These are phyloP conservation scores for Austrolebias charrua DNA, from an alignment of 2,797 vertebrate species.

Conservation along the genomic window DNA sequence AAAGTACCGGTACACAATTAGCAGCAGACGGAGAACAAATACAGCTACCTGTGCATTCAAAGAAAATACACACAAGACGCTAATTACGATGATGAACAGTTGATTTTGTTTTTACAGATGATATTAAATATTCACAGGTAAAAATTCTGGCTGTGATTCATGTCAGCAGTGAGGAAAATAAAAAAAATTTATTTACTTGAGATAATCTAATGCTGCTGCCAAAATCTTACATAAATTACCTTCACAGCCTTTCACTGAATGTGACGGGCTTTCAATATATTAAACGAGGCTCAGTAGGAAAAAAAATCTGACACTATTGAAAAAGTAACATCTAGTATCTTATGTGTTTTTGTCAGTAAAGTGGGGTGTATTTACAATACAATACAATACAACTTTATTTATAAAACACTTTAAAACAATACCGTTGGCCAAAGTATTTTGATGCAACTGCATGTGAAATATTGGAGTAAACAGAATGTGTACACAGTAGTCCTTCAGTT, in stretches of 20 bases:
- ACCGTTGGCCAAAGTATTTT: too few species aligned
- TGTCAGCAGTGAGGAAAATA: not conserved
- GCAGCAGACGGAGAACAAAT: not conserved
- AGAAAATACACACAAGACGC: constrained; percentile 8
- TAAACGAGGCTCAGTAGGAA: constrained; percentile 45
- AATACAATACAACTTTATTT: too few species aligned
- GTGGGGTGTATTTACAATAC: too few species aligned
- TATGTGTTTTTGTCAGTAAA: constrained; percentile 26
- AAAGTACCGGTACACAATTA: constrained; percentile 12
- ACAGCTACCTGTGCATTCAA: constrained; percentile 5
- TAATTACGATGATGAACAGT: constrained; percentile 14
- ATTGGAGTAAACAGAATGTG: not conserved
- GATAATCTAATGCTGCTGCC: constrained; percentile 29
- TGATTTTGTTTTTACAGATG: constrained; percentile 2
- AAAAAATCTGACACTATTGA: constrained; percentile 39
- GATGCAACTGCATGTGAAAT: constrained; percentile 17
- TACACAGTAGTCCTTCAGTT: too few species aligned
- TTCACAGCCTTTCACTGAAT: constrained; percentile 39
- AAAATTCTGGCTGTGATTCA: constrained; percentile 5
- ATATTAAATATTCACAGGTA: constrained; percentile 2
- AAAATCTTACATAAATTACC: constrained; percentile 43
- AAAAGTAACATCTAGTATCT: constrained; percentile 24
- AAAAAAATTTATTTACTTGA: constrained; percentile 29
- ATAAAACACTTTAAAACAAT: too few species aligned
- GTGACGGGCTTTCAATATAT: constrained; percentile 54